These are phyloP conservation scores for Spodoptera frugiperda DNA, from an alignment of 1,140 invertebrate genomes.

Conservation along the genomic window DNA sequence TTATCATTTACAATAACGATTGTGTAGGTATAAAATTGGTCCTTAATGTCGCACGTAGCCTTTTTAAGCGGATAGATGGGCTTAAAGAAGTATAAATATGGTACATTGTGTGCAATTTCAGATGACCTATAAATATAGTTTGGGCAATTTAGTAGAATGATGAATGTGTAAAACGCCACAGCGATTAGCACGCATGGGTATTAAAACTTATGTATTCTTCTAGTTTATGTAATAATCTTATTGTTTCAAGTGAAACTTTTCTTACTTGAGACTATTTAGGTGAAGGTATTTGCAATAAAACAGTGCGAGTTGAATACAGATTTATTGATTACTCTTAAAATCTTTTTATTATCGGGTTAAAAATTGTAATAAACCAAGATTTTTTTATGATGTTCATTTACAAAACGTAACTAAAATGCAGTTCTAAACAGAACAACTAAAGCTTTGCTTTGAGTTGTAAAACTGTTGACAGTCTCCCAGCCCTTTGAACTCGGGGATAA, in stretches of 20 bases:
- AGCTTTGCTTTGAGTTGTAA: background rate
- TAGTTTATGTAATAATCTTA: constrained; percentile 12
- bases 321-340: too few relatives aligned
- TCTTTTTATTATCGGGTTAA: too few relatives aligned
- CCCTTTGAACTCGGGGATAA: constrained; percentile 29
- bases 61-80: constrained; percentile 8
- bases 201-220: constrained; percentile 19
- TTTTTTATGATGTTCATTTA: too few relatives aligned
- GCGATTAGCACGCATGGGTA: constrained; percentile 25
- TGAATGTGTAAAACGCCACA: constrained; percentile 13
- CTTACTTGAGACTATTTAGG: constrained; percentile 1
- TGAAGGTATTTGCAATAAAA: constrained; percentile 9
- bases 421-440: background rate
- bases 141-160: constrained; percentile 34
- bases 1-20: constrained; percentile 30
- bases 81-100: background rate
- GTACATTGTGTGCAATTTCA: constrained; percentile 1
- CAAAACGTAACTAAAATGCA: background rate
- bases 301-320: background rate
- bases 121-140: constrained; percentile 1
- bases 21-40: constrained; percentile 14
- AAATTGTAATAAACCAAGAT: too few relatives aligned
- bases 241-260: constrained; percentile 27
- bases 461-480: background rate
- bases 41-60: constrained; percentile 2